A percentile compares a stretch with the other conserved stretches of the same genome.
Conservation (phyloP, 2,888 invertebrate genomes). For the Griposia aprilina region DNA sequence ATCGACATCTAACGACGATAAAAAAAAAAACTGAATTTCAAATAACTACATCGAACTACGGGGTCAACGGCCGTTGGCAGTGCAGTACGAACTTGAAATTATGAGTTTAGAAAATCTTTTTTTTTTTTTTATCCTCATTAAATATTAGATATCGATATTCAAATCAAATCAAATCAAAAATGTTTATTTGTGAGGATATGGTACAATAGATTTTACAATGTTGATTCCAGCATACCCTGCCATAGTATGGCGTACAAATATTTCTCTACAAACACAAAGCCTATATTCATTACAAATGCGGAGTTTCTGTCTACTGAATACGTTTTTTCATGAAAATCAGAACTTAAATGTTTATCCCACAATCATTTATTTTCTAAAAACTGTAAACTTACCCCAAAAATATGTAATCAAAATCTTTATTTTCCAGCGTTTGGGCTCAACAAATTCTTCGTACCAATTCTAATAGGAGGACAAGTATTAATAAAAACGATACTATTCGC, state of each 20-base stretch:
- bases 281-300: background rate
- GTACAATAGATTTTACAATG: no score
- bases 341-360: no score
- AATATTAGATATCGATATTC: background rate
- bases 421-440: slow-evolving; percentile 94
- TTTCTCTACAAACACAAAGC: no score
- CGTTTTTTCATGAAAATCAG: no score
- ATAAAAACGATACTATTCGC: slow-evolving; percentile 95
- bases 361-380: background rate
- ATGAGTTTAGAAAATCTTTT: no score
- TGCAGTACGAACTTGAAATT: no score
- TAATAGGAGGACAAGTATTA: slow-evolving; percentile 94
- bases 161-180: no score
- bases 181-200: no score
- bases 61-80: background rate
- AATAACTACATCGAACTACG: background rate
- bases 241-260: no score
- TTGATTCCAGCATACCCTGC: no score
- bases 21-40: background rate
- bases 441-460: slow-evolving; percentile 95
- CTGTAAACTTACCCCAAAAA: background rate
- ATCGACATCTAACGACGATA: background rate
- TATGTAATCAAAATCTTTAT: slow-evolving; percentile 6
- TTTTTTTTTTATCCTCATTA: background rate
- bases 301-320: background rate